These are phyloP conservation scores for Chrysotoxum bicinctum DNA, from an alignment of 2,888 invertebrate genomes.

Conservation along the genomic window DNA sequence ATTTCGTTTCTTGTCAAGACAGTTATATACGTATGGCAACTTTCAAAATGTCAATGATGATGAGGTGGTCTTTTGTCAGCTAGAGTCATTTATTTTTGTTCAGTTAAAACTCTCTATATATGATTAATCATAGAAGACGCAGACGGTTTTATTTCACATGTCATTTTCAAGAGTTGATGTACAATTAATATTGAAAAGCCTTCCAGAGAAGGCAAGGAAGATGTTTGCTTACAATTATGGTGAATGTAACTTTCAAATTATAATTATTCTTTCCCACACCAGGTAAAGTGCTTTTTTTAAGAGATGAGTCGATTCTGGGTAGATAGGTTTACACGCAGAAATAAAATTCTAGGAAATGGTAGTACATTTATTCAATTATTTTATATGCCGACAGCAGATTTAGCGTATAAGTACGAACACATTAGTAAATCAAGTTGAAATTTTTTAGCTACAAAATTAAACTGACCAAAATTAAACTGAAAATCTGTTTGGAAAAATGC, in stretches of 20 bases:
- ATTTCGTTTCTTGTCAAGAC: slow-evolving; percentile 29
- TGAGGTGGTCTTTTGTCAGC: slow-evolving; percentile 37
- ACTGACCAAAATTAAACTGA: not conserved
- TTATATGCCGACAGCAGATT: not conserved
- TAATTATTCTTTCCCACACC: slow-evolving; percentile 53
- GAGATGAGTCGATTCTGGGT: no score
- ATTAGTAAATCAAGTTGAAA: not conserved
- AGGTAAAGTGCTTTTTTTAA: slow-evolving; percentile 50
- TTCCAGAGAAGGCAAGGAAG: slow-evolving; percentile 58
- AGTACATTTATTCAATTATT: not conserved
- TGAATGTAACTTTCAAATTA: slow-evolving; percentile 55
- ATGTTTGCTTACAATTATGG: slow-evolving; percentile 34
- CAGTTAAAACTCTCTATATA: slow-evolving; percentile 5
- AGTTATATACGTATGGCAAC: slow-evolving; percentile 24
- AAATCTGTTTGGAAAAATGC: not conserved
- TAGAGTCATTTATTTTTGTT: slow-evolving; percentile 16
- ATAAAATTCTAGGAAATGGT: not conserved
- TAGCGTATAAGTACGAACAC: not conserved
- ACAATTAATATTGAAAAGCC: slow-evolving; percentile 45
- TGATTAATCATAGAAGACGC: slow-evolving; percentile 36
- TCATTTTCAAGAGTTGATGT: slow-evolving; percentile 32
- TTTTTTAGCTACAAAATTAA: not conserved
- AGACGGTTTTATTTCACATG: slow-evolving; percentile 46
- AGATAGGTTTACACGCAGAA: not conserved
- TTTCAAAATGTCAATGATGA: slow-evolving; percentile 70